phyloP scores from a whole-genome alignment of 2,888 invertebrate genomes.

The Pyrrhopygopsis socrates region DNA sequence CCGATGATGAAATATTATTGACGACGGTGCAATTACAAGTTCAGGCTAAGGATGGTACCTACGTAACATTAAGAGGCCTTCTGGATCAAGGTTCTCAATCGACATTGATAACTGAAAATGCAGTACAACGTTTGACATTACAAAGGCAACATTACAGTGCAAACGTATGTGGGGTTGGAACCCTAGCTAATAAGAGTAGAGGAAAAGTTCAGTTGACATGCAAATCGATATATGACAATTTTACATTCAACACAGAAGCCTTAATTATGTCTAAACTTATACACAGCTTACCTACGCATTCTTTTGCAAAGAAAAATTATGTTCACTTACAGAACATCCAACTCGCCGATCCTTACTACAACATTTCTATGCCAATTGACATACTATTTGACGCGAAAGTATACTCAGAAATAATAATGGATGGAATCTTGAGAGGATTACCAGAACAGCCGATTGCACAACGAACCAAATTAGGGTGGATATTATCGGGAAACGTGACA shows the following conservation, averaged over 20 bases:
- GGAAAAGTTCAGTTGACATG: neutral
- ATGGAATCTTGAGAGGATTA: neutral
- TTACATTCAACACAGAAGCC: neutral
- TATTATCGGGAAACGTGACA: neutral
- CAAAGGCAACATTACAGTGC: neutral
- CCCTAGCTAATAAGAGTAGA: neutral
- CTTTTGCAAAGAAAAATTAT: neutral
- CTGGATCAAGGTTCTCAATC: neutral
- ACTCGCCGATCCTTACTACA: neutral
- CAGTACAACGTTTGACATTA: neutral
- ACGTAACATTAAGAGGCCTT: neutral
- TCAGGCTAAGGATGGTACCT: neutral
- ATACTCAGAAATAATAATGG: conserved; percentile 12
- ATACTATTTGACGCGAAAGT: conserved; percentile 10
- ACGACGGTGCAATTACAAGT: conserved; percentile 25
- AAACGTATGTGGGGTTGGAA: neutral
- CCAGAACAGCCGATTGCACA: neutral
- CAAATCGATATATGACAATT: neutral
- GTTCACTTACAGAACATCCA: neutral
- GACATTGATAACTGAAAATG: neutral
- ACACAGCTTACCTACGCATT: neutral
- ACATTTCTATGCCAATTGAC: neutral
- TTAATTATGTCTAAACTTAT: neutral
- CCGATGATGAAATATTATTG: neutral
- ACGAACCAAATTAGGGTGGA: neutral